Conservation (phyloP, 2,797 vertebrate species). For the Hydrophis major region DNA sequence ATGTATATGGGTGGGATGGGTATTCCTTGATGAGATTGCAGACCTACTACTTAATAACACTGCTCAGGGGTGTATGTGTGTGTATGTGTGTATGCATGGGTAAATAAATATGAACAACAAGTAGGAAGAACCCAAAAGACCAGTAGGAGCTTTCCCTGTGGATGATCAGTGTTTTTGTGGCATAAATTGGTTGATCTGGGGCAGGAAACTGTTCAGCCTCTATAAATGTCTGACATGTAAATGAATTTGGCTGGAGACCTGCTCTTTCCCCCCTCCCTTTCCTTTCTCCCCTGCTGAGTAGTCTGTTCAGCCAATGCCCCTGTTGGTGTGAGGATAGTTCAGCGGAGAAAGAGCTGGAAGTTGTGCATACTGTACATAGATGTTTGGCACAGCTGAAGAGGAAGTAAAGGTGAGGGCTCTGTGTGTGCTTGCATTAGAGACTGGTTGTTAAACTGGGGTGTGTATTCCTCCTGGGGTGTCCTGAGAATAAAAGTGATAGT, state of each 20-base stretch:
- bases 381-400: constrained; percentile 63
- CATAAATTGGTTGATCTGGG: constrained; percentile 50
- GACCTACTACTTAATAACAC: background rate
- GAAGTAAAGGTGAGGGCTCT: constrained; percentile 69
- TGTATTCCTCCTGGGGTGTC: background rate
- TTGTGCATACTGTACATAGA: constrained; percentile 50
- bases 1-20: constrained; percentile 1
- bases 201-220: constrained; percentile 47
- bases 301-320: constrained; percentile 32
- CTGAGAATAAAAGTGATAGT: background rate
- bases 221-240: constrained; percentile 53
- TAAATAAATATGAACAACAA: constrained; percentile 11
- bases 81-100: too few species aligned
- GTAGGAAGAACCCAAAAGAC: background rate
- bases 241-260: constrained; percentile 55
- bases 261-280: constrained; percentile 43
- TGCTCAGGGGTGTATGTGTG: background rate
- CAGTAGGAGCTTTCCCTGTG: constrained; percentile 41
- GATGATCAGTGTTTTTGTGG: constrained; percentile 38
- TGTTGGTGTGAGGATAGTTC: constrained; percentile 34
- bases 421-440: constrained; percentile 10
- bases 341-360: constrained; percentile 52
- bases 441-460: background rate
- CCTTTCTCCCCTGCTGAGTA: constrained; percentile 42
- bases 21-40: background rate